phyloP scores from a whole-genome alignment of 1,140 invertebrate species.

The Penaeus japonicus region DNA sequence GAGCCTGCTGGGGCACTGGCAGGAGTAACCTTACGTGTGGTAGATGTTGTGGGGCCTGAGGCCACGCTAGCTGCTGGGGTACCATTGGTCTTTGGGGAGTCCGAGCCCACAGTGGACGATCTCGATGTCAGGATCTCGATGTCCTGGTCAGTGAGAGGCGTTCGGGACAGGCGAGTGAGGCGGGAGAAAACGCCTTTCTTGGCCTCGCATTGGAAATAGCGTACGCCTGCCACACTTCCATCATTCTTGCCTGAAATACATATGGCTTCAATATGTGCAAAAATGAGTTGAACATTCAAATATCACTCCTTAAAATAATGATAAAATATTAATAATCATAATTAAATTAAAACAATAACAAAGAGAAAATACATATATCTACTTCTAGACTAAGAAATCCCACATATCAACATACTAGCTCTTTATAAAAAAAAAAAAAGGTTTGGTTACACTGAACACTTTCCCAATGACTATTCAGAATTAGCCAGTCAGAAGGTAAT shows the following conservation, averaged over 20 bases:
- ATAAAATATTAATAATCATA: too few species aligned
- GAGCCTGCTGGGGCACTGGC: conserved; percentile 10
- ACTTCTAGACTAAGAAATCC: too few species aligned
- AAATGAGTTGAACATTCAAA: too few species aligned
- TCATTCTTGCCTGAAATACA: conserved; percentile 87
- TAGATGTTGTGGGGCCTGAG: conserved; percentile 39
- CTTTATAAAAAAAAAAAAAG: not conserved
- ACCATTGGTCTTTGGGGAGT: conserved; percentile 45
- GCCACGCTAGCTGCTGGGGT: conserved; percentile 40
- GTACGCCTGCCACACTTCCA: conserved; percentile 89
- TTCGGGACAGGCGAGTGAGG: conserved; percentile 80
- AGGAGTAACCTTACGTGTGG: conserved; percentile 53
- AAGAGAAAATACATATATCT: too few species aligned
- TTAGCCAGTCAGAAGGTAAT: too few species aligned
- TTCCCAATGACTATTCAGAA: too few species aligned
- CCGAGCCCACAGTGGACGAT: conserved; percentile 38
- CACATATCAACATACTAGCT: not conserved
- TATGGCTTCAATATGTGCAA: not conserved
- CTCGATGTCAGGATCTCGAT: conserved; percentile 48
- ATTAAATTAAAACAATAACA: too few species aligned
- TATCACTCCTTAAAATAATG: too few species aligned
- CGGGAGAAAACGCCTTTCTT: conserved; percentile 94
- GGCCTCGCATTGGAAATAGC: conserved; percentile 94
- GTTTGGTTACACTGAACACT: too few species aligned
- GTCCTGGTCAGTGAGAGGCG: conserved; percentile 55